These are phyloP conservation scores for Apodemus sylvaticus DNA, from an alignment of 2,113 vertebrate genomes.

Conservation along the genomic window DNA sequence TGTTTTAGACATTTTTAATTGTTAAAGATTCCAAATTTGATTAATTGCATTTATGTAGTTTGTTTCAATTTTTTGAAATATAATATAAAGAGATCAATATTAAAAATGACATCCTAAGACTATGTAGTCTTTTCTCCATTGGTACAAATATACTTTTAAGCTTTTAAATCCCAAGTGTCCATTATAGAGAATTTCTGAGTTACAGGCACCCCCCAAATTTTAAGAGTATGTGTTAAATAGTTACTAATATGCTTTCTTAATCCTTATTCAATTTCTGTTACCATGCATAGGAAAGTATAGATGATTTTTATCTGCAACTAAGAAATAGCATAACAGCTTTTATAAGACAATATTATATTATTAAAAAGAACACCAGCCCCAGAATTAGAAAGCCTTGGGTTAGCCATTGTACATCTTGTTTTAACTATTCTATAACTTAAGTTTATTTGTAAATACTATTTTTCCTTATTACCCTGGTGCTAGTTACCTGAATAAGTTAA, in stretches of 20 bases:
- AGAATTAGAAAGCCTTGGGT: background rate
- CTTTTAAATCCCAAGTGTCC: background rate
- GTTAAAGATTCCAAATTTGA: conserved; percentile 12
- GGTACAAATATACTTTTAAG: background rate
- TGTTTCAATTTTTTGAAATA: conserved; percentile 20
- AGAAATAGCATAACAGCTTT: background rate
- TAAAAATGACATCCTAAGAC: background rate
- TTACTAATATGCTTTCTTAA: background rate
- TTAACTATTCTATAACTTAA: background rate
- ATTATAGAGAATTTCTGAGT: background rate
- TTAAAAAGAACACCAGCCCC: background rate
- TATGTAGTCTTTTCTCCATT: background rate
- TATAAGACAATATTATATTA: background rate
- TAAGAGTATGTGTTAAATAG: background rate
- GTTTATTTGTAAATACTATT: background rate
- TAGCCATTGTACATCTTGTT: background rate
- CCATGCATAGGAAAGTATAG: background rate
- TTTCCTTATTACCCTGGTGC: background rate
- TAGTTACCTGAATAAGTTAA: background rate
- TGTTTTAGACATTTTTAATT: background rate
- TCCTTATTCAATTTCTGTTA: background rate
- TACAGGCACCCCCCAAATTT: background rate
- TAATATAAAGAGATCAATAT: background rate
- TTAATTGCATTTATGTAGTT: background rate
- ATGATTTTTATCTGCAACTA: background rate